These are phyloP conservation scores for Agrypnus murinus DNA, from an alignment of 2,888 invertebrate species.

Conservation along the genomic window DNA sequence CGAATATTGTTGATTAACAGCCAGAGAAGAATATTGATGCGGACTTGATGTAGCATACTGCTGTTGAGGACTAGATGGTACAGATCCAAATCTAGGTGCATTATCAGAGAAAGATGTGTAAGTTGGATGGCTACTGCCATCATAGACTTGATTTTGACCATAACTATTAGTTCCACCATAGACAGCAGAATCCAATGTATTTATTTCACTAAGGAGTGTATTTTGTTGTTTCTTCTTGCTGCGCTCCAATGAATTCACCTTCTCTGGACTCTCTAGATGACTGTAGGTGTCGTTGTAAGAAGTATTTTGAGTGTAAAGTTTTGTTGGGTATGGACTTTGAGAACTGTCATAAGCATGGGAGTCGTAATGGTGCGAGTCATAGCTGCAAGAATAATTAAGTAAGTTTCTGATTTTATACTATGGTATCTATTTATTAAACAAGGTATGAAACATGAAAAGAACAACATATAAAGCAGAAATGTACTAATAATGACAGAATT, in stretches of 20 bases:
- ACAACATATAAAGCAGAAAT: too few relatives aligned
- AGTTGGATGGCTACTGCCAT: slow-evolving; percentile 46
- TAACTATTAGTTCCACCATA: slow-evolving; percentile 65
- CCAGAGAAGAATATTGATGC: slow-evolving; percentile 9
- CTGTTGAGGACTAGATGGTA: slow-evolving; percentile 36
- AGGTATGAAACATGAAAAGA: too few relatives aligned
- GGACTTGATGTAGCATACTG: slow-evolving; percentile 18
- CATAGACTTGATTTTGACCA: slow-evolving; percentile 62
- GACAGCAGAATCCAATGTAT: slow-evolving; percentile 64
- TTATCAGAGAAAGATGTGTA: slow-evolving; percentile 58
- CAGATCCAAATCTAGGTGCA: slow-evolving; percentile 57
- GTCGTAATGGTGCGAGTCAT: slow-evolving; percentile 55
- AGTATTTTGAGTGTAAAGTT: slow-evolving; percentile 52
- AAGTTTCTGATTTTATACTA: too few relatives aligned
- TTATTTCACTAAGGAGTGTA: slow-evolving; percentile 64
- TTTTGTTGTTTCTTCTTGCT: slow-evolving; percentile 62
- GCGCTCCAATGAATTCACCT: slow-evolving; percentile 68
- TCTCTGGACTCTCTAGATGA: slow-evolving; percentile 69
- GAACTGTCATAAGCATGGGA: slow-evolving; percentile 54
- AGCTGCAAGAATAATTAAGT: slow-evolving; percentile 46
- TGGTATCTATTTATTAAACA: too few relatives aligned
- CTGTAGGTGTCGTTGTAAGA: slow-evolving; percentile 66
- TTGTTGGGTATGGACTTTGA: slow-evolving; percentile 52
- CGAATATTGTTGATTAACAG: background rate
- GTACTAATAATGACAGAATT: too few relatives aligned